Base-by-base conservation (phyloP, 1,140 invertebrate species). In the Zaprionus tsacasi region DNA sequence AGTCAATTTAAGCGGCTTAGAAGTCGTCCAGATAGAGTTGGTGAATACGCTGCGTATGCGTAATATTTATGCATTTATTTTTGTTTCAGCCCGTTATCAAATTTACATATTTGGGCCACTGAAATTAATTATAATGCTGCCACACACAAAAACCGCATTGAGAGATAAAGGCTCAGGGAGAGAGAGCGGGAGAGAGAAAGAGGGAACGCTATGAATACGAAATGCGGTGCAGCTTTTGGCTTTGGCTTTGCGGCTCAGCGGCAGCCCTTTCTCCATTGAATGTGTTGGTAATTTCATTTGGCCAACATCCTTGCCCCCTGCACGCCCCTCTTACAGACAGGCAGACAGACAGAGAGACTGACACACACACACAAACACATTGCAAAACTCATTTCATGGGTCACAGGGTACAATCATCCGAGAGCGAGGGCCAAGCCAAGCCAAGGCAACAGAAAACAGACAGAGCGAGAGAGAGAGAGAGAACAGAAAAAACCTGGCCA, bases 321-420 rank as follows among this genome's bases (percentile, higher is more conserved):
- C 27, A 30, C 27, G 3, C 27, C 52, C 27, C 45, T 3, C 43
- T 45, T 21, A 6, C 48, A 17, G 48, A 13, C 27, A 30, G 27
- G 10, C 15, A n/a, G 36, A 21, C 55, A 25, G 48, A 33, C 65
- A 50, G 40, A 12, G 25, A 12, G n/a, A n/a, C n/a, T n/a, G 48
- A 25, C n/a, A 30, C 55, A 56, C 40, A 60, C 40, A 56, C 67
- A 69, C 50, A 54, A 81, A 83, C 80, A 88, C 85, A 89, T 89
- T 78, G 77, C 83, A 85, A 89, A 89, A 89, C 85, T 89, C 86
- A 89, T 89, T 89, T 89, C 85, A 89, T 89, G 85, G 85, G 85
- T 90, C 85, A 89, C 76, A 78, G 74, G 60, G 56, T 78, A 70
- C 85, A 89, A 89, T 85, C 85, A 85, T 90, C 70, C 71, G 70